Percentiles rank a stretch among this genome's conserved stretches.
Conservation (phyloP, 2,888 invertebrate genomes). For the Eupithecia centaureata region DNA sequence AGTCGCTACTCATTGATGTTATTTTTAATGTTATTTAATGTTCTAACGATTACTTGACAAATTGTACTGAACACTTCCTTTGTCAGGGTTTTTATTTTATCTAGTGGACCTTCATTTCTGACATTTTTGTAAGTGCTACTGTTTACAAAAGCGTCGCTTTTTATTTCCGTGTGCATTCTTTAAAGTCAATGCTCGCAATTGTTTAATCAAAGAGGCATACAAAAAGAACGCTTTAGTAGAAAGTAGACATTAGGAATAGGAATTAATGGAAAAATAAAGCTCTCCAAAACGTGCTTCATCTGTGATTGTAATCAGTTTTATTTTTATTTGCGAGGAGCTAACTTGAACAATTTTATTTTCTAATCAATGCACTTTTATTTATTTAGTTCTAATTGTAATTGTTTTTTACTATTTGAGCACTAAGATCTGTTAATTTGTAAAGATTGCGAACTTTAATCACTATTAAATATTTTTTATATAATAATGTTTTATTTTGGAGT, state of each 20-base stretch:
- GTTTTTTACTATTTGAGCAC: constrained; percentile 78
- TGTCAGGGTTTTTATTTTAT: constrained; percentile 52
- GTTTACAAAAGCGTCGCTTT: constrained; percentile 6
- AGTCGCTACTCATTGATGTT: constrained; percentile 50
- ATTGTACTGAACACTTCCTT: constrained; percentile 59
- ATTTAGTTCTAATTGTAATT: constrained; percentile 77
- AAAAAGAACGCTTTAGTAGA: constrained; percentile 2
- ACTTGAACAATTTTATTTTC: constrained; percentile 74
- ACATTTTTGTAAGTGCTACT: constrained; percentile 12
- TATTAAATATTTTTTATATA: constrained; percentile 64
- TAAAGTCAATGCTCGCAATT: not conserved
- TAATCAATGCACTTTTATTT: constrained; percentile 80
- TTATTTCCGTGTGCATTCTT: too few relatives aligned
- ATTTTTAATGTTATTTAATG: constrained; percentile 60
- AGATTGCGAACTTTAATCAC: constrained; percentile 69
- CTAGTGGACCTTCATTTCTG: constrained; percentile 39
- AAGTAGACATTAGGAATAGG: constrained; percentile 2
- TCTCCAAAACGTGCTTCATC: constrained; percentile 76
- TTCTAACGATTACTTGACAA: constrained; percentile 57
- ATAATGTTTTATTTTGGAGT: not conserved
- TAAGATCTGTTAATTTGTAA: constrained; percentile 83
- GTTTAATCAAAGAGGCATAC: not conserved
- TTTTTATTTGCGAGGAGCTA: constrained; percentile 68
- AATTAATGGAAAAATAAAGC: constrained; percentile 55
- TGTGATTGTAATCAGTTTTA: constrained; percentile 79